phyloP scores from a whole-genome alignment of 2,113 vertebrate species.

The Piaya cayana region DNA sequence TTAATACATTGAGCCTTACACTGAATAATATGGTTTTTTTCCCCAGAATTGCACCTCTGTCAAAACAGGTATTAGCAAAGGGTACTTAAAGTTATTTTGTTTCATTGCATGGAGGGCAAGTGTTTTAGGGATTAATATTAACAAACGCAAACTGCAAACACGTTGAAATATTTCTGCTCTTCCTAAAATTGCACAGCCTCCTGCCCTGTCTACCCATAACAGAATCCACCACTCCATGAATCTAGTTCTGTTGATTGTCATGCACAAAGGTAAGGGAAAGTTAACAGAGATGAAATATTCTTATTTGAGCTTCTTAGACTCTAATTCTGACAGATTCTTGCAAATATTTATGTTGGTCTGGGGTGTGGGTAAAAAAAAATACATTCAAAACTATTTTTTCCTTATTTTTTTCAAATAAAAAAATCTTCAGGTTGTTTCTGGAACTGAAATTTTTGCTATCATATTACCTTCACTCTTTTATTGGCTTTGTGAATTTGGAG shows the following conservation, averaged over 20 bases:
- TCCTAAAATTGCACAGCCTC: background rate
- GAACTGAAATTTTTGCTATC: background rate
- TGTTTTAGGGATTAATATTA: background rate
- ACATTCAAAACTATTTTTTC: background rate
- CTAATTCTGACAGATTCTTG: background rate
- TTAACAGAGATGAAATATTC: background rate
- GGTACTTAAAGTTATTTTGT: background rate
- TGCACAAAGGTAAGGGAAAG: background rate
- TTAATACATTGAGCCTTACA: background rate
- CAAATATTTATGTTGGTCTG: background rate
- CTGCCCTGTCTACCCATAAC: background rate
- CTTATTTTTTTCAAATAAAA: background rate
- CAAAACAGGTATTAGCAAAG: background rate
- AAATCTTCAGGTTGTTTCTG: background rate
- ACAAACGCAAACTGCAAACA: background rate
- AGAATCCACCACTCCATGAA: background rate
- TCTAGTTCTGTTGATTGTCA: background rate
- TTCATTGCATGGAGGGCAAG: background rate
- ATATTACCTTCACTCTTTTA: background rate
- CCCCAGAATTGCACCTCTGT: background rate
- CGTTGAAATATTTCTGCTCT: background rate
- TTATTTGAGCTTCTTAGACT: background rate
- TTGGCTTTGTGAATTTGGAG: background rate
- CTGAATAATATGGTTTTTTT: background rate
- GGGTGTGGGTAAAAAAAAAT: background rate